These are phyloP conservation scores for Proterorhinus semilunaris DNA, from an alignment of 2,113 vertebrate genomes.

Conservation along the genomic window DNA sequence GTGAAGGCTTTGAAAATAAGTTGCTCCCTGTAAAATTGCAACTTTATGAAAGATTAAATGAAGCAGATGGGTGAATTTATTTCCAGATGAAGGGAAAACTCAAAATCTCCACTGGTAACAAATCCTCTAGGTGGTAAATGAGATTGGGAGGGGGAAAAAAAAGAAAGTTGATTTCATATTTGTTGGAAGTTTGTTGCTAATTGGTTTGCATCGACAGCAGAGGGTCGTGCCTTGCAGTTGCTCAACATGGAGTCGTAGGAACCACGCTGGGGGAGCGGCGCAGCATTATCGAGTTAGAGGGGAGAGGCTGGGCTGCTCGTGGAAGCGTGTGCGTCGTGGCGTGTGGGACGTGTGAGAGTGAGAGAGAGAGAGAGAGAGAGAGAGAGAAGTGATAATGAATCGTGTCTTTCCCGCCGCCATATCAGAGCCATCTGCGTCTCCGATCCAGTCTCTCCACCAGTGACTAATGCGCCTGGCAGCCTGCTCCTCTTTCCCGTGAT, in stretches of 20 bases:
- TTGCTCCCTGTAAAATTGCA: background rate
- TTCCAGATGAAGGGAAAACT: background rate
- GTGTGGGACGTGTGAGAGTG: constrained; percentile 32
- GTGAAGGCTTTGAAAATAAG: background rate
- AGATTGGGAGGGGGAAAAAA: background rate
- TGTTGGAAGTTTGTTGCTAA: constrained; percentile 14
- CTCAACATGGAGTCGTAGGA: background rate
- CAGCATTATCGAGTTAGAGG: constrained; percentile 34
- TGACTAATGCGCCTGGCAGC: constrained; percentile 24
- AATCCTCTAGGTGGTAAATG: constrained; percentile 14
- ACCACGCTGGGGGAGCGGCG: constrained; percentile 10
- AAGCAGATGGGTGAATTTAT: constrained; percentile 12
- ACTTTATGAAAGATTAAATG: background rate
- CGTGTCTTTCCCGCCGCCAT: constrained; percentile 35
- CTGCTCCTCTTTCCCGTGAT: constrained; percentile 28
- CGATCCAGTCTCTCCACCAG: constrained; percentile 33
- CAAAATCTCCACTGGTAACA: background rate
- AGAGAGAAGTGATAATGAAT: constrained; percentile 63
- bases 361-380: constrained; percentile 31
- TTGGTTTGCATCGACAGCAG: background rate
- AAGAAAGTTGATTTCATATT: background rate
- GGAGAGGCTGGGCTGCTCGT: constrained; percentile 9
- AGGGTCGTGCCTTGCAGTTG: background rate
- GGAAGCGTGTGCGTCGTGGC: constrained; percentile 28
- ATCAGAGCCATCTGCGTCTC: constrained; percentile 60